These are phyloP conservation scores for Neolamprologus tretocephalus DNA, from an alignment of 2,113 vertebrate species.

Conservation along the genomic window DNA sequence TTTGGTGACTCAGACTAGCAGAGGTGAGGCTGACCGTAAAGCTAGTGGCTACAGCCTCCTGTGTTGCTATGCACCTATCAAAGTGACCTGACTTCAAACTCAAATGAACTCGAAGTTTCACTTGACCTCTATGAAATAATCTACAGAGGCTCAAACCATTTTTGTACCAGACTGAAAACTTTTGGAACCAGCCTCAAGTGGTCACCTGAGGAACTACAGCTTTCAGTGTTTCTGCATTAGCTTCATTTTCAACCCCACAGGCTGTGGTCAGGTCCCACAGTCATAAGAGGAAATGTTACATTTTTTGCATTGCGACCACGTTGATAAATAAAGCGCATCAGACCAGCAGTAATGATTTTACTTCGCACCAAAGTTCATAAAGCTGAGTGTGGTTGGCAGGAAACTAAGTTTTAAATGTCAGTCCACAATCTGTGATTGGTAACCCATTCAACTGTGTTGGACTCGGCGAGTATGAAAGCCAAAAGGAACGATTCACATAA, in stretches of 20 bases:
- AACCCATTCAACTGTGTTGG: background rate
- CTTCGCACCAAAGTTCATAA: background rate
- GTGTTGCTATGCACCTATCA: background rate
- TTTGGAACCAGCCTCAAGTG: background rate
- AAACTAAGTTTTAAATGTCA: background rate
- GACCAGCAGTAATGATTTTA: background rate
- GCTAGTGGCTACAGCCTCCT: background rate
- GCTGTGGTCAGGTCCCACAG: background rate
- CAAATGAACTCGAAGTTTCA: background rate
- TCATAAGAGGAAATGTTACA: background rate
- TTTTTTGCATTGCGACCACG: background rate
- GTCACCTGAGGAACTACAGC: background rate
- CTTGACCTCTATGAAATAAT: background rate
- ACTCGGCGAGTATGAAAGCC: background rate
- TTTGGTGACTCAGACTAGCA: background rate
- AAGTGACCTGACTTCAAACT: background rate
- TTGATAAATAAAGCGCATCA: background rate
- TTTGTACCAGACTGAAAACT: background rate
- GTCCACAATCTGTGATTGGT: background rate
- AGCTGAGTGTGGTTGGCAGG: rapidly evolving
- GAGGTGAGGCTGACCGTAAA: background rate
- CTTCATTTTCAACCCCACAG: background rate
- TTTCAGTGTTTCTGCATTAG: background rate
- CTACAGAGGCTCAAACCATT: background rate
- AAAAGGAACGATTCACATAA: background rate